Conservation (phyloP, 2,888 invertebrate species). For the Hypolimnas misippus region DNA sequence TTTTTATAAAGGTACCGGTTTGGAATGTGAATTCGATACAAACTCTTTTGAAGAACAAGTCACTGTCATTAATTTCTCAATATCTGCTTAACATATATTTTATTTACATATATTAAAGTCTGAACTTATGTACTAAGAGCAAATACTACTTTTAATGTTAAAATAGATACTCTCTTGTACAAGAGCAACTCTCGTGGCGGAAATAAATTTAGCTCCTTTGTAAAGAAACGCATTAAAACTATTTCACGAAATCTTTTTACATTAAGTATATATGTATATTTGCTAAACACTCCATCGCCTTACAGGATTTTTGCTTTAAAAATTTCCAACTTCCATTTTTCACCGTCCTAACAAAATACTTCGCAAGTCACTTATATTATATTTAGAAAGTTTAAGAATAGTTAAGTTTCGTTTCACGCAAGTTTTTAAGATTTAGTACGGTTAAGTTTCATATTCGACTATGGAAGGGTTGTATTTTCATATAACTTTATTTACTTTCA, state of each 20-base stretch:
- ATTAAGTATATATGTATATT: conserved; percentile 13
- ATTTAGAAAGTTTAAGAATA: conserved; percentile 41
- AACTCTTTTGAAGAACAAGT: too few species aligned
- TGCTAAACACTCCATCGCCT: conserved; percentile 15
- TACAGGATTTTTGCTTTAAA: conserved; percentile 20
- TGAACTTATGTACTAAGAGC: too few species aligned
- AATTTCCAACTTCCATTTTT: conserved; percentile 32
- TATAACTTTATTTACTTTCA: too few species aligned
- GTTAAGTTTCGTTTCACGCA: conserved; percentile 41
- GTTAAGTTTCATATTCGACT: conserved; percentile 30
- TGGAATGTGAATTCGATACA: too few species aligned
- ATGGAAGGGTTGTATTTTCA: conserved; percentile 3
- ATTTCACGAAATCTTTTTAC: conserved; percentile 22
- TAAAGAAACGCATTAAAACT: conserved; percentile 15
- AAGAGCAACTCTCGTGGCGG: background rate
- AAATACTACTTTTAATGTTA: too few species aligned
- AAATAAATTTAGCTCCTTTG: background rate
- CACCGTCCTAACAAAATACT: conserved; percentile 39
- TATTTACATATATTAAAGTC: too few species aligned
- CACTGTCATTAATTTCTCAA: too few species aligned
- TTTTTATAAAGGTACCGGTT: too few species aligned
- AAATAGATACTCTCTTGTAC: too few species aligned
- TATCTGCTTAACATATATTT: too few species aligned
- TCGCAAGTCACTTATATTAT: conserved; percentile 41
- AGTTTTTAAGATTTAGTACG: conserved; percentile 29